Conservation (phyloP, 1,140 invertebrate species). For the Drosophila nasuta region DNA sequence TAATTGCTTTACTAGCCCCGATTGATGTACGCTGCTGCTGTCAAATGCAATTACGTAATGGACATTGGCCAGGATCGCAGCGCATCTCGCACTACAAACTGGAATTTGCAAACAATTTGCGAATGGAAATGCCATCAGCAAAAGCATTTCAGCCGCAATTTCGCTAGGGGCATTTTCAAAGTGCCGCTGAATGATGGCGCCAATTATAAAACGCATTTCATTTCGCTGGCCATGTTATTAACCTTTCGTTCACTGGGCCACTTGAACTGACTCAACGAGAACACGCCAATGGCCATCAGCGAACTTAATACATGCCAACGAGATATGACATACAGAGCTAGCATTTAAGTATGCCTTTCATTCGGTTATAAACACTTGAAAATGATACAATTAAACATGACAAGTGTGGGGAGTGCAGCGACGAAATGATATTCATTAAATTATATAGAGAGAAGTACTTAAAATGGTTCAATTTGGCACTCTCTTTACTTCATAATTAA, state of each 20-base stretch:
- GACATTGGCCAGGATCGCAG: slow-evolving; percentile 47
- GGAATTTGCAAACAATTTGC: slow-evolving; percentile 39
- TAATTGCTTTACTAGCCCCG: slow-evolving; percentile 80
- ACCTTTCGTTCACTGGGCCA: slow-evolving; percentile 78
- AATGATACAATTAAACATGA: slow-evolving; percentile 4
- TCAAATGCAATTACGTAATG: slow-evolving; percentile 78
- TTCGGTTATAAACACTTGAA: slow-evolving; percentile 39
- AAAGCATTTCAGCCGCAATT: slow-evolving; percentile 24
- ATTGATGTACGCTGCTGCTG: slow-evolving; percentile 56
- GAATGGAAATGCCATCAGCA: slow-evolving; percentile 17
- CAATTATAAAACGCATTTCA: slow-evolving; percentile 53
- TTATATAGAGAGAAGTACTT: too few species aligned
- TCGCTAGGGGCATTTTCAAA: slow-evolving; percentile 7
- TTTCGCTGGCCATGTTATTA: slow-evolving; percentile 74
- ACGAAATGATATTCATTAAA: not conserved
- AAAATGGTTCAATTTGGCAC: too few species aligned
- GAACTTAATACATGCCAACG: slow-evolving; percentile 1
- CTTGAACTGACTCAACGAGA: slow-evolving; percentile 45
- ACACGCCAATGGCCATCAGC: slow-evolving; percentile 32
- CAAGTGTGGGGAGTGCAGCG: not conserved
- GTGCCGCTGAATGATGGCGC: slow-evolving; percentile 29
- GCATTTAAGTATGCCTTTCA: slow-evolving; percentile 20
- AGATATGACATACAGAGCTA: not conserved
- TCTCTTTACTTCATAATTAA: too few species aligned
- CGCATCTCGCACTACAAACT: slow-evolving; percentile 5